These are phyloP conservation scores for Tylochromis polylepis DNA, from an alignment of 2,113 vertebrate genomes.

Conservation along the genomic window DNA sequence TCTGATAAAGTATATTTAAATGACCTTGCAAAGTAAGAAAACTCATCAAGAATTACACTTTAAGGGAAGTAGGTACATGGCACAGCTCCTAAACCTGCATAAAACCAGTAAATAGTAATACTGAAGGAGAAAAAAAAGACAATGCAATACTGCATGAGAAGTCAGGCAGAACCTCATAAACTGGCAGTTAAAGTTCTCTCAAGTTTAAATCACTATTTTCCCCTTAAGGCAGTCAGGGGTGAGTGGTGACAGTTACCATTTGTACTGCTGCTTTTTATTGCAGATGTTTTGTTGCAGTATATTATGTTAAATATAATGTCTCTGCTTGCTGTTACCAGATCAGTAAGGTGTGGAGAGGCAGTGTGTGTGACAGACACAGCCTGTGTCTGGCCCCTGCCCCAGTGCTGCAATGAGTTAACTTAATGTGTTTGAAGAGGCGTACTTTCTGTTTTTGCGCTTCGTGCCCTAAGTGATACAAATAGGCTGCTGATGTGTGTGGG, in stretches of 20 bases:
- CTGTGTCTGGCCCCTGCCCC: neutral
- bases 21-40: neutral
- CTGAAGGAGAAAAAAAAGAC: neutral
- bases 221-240: neutral
- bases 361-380: neutral
- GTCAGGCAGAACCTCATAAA: neutral
- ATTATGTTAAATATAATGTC: neutral
- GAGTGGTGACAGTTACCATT: neutral
- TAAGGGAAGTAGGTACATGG: neutral
- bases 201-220: neutral
- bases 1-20: neutral
- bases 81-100: neutral
- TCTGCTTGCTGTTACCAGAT: neutral
- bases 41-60: constrained; percentile 12
- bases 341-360: neutral
- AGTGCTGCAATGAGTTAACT: neutral
- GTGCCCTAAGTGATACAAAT: constrained; percentile 44
- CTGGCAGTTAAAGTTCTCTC: neutral
- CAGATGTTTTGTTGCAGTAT: neutral
- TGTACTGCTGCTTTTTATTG: neutral
- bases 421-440: constrained; percentile 27
- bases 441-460: constrained; percentile 20
- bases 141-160: neutral
- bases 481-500: constrained; percentile 24
- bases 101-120: neutral